phyloP scores from a whole-genome alignment of 1,140 invertebrate genomes.

The Monochamus saltuarius region DNA sequence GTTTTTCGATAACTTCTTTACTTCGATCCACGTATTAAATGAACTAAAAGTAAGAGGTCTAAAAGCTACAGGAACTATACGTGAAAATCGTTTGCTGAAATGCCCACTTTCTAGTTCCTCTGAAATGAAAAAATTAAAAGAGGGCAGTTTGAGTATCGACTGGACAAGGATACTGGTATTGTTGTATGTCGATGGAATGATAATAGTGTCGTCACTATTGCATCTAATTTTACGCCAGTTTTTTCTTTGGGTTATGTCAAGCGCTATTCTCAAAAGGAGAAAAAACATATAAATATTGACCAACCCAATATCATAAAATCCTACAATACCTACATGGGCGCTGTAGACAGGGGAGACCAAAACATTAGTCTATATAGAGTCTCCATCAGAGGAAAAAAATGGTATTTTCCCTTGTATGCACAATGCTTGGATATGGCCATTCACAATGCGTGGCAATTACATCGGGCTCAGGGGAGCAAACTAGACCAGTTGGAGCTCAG shows the following conservation, averaged over 20 bases:
- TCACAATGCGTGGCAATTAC: constrained; percentile 44
- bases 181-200: constrained; percentile 35
- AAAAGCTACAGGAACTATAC: no score
- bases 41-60: no score
- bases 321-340: constrained; percentile 40
- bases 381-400: constrained; percentile 45
- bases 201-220: no score
- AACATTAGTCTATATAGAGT: constrained; percentile 41
- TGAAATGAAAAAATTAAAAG: constrained; percentile 24
- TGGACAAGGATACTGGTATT: constrained; percentile 15
- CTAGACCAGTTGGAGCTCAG: constrained; percentile 35
- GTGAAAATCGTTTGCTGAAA: no score
- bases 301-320: constrained; percentile 37
- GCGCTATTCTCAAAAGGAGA: constrained; percentile 29
- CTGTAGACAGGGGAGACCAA: constrained; percentile 42
- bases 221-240: no score
- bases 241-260: constrained; percentile 26
- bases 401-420: constrained; percentile 46
- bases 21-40: constrained; percentile 25
- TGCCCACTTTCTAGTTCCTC: no score
- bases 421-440: no score
- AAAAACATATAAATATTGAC: constrained; percentile 29
- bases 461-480: constrained; percentile 29
- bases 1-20: constrained; percentile 42
- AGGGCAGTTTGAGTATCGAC: constrained; percentile 26